These are phyloP conservation scores for Xestia rhomboidea DNA, from an alignment of 2,888 invertebrate genomes.

Conservation along the genomic window DNA sequence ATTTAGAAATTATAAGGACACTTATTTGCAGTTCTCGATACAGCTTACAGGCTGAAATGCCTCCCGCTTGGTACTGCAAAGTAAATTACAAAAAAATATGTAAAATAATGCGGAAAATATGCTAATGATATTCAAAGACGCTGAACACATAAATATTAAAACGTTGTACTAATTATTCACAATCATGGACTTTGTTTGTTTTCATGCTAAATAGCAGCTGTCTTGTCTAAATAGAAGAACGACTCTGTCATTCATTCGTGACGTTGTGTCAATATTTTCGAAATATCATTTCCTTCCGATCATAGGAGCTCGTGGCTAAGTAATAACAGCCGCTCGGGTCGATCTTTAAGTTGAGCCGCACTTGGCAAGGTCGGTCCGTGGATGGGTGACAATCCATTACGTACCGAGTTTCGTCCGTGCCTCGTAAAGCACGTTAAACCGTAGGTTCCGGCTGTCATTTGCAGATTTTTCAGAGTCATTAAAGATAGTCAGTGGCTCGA, in stretches of 20 bases:
- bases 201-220: slow-evolving; percentile 28
- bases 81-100: slow-evolving; percentile 23
- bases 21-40: neutral
- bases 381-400: neutral
- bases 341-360: neutral
- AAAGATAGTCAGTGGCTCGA: neutral
- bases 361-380: neutral
- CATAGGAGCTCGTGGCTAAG: neutral
- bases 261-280: neutral
- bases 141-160: slow-evolving; percentile 33
- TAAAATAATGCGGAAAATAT: slow-evolving; percentile 39
- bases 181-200: slow-evolving; percentile 34
- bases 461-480: neutral
- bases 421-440: neutral
- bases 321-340: neutral
- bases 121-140: slow-evolving; percentile 30
- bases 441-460: neutral
- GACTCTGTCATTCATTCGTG: neutral
- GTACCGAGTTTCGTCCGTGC: neutral
- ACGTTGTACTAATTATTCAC: slow-evolving; percentile 36
- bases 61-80: neutral
- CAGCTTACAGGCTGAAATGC: too few relatives aligned
- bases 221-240: neutral
- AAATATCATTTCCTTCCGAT: neutral
- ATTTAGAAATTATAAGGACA: too few relatives aligned